These are phyloP conservation scores for Brevimyrus niger DNA, from an alignment of 2,113 vertebrate genomes.

Conservation along the genomic window DNA sequence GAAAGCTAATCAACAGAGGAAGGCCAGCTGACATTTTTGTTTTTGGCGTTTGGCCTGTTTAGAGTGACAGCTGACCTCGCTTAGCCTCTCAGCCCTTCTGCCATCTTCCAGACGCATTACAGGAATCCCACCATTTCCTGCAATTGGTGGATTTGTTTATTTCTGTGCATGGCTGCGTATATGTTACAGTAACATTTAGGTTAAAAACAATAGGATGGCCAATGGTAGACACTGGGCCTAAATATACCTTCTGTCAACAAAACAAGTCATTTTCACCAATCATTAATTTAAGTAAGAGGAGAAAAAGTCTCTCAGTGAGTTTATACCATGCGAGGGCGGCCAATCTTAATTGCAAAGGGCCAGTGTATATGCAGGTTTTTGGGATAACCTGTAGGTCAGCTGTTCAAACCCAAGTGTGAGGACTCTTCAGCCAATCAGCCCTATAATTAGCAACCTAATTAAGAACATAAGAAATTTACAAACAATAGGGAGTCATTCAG, in stretches of 20 bases:
- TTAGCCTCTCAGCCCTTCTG: not conserved
- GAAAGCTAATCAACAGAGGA: not conserved
- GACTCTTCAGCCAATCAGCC: no score
- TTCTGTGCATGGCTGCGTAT: not conserved
- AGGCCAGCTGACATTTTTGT: not conserved
- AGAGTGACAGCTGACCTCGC: not conserved
- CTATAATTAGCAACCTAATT: no score
- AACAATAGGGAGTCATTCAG: no score
- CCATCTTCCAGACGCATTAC: not conserved
- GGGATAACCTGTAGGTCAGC: no score
- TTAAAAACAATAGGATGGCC: not conserved
- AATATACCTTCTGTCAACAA: not conserved
- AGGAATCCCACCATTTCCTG: not conserved
- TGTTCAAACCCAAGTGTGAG: no score
- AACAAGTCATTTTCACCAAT: not conserved
- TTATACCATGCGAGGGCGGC: not conserved
- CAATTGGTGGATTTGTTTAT: not conserved
- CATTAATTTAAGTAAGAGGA: not conserved
- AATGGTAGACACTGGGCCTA: not conserved
- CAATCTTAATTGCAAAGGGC: no score
- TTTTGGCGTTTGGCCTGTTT: not conserved
- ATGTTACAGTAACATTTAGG: not conserved
- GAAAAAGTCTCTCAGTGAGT: not conserved
- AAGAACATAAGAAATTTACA: no score
- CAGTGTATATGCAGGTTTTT: no score